A percentile compares a stretch with the other conserved stretches of the same genome.
These are phyloP conservation scores for Platynereis dumerilii DNA, from an alignment of 2,888 invertebrate species.

Conservation along the genomic window DNA sequence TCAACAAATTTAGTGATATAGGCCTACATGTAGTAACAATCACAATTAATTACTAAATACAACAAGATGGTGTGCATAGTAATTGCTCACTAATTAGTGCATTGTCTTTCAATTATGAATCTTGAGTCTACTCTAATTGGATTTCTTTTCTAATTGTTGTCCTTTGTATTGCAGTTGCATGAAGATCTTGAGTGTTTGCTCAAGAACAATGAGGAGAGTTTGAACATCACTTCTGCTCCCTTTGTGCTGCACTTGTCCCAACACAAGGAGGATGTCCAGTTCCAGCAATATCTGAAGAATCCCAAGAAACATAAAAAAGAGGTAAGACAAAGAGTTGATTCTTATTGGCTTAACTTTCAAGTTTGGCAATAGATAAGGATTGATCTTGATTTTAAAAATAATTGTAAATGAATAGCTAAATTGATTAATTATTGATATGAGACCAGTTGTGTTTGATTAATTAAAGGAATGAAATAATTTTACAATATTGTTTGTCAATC, in stretches of 20 bases:
- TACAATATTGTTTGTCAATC: no score
- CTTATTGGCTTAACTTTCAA: neutral
- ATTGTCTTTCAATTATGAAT: no score
- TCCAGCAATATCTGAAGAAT: neutral
- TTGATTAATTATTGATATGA: no score
- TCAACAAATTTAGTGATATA: no score
- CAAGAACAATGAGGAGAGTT: conserved; percentile 27
- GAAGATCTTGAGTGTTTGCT: conserved; percentile 59
- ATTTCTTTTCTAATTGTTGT: neutral
- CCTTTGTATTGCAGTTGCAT: conserved; percentile 31
- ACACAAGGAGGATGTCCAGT: neutral
- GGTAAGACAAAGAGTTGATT: neutral
- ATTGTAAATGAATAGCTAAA: neutral
- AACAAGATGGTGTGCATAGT: no score
- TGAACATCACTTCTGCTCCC: neutral
- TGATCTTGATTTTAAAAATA: neutral
- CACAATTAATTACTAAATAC: no score
- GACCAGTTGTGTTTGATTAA: no score
- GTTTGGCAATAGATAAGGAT: neutral
- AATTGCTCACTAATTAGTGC: no score
- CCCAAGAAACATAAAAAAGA: neutral
- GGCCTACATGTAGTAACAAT: no score
- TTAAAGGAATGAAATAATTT: no score
- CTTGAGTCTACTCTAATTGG: no score
- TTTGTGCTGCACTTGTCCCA: neutral